Conservation (phyloP, 2,888 invertebrate genomes). For the Calephelis perditalis region DNA sequence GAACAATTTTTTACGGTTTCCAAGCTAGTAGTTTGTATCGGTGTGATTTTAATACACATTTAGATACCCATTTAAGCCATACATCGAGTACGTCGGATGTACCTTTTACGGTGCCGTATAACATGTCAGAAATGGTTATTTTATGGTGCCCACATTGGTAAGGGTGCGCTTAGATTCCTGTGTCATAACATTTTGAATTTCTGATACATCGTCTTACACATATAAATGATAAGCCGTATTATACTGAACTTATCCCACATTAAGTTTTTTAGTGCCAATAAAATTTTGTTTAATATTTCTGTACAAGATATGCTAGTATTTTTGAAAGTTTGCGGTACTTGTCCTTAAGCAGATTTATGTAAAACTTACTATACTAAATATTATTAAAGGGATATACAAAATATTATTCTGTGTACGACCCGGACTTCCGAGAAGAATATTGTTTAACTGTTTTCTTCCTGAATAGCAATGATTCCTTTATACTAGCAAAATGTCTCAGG, state of each 20-base stretch:
- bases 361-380: too few relatives aligned
- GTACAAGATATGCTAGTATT: background rate
- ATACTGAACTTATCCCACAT: conserved; percentile 30
- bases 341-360: too few relatives aligned
- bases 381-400: too few relatives aligned
- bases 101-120: conserved; percentile 70
- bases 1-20: conserved; percentile 64
- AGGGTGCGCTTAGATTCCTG: conserved; percentile 48
- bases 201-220: conserved; percentile 47
- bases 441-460: too few relatives aligned
- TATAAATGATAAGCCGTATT: conserved; percentile 53
- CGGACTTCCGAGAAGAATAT: too few relatives aligned
- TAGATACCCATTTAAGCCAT: conserved; percentile 70
- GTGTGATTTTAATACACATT: conserved; percentile 69
- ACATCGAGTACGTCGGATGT: conserved; percentile 47
- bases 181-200: conserved; percentile 73
- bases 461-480: too few relatives aligned
- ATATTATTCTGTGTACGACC: too few relatives aligned
- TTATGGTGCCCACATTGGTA: conserved; percentile 53
- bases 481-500: too few relatives aligned
- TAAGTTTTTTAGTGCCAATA: conserved; percentile 3
- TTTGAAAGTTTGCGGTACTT: too few relatives aligned
- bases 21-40: conserved; percentile 71
- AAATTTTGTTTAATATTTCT: conserved; percentile 2
- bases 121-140: conserved; percentile 72